Percentiles rank a stretch among this genome's conserved stretches.
These are phyloP conservation scores for Ladona fulva DNA, from an alignment of 1,140 invertebrate species.

Conservation along the genomic window DNA sequence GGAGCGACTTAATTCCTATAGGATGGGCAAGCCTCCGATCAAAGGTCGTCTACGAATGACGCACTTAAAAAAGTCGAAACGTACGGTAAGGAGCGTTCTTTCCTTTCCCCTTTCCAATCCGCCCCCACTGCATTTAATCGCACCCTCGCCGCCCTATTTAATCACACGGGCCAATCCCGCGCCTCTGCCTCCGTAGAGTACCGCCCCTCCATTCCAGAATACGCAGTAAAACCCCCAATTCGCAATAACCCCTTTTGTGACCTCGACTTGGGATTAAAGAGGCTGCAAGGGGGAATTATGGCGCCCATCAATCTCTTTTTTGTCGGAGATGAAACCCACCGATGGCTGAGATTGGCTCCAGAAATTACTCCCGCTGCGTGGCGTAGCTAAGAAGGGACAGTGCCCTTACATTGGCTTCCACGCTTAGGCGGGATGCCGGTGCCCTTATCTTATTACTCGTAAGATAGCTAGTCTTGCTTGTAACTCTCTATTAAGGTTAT, in stretches of 20 bases:
- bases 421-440: no score
- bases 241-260: neutral
- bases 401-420: no score
- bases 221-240: neutral
- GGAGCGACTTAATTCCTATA: neutral
- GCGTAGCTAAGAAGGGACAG: no score
- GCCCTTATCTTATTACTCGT: no score
- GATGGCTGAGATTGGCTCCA: neutral
- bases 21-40: neutral
- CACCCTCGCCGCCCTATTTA: neutral
- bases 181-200: neutral
- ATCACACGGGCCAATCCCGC: neutral
- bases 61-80: neutral
- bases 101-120: neutral
- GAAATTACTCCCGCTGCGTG: neutral
- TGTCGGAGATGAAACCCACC: neutral
- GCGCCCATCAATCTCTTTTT: neutral
- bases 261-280: constrained; percentile 3
- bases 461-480: no score
- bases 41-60: neutral
- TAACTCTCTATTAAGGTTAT: no score
- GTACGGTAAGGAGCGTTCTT: neutral
- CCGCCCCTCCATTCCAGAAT: neutral
- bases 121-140: neutral
- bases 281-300: neutral